These are phyloP conservation scores for Drosophila subpulchrella DNA, from an alignment of 1,140 invertebrate species.

Conservation along the genomic window DNA sequence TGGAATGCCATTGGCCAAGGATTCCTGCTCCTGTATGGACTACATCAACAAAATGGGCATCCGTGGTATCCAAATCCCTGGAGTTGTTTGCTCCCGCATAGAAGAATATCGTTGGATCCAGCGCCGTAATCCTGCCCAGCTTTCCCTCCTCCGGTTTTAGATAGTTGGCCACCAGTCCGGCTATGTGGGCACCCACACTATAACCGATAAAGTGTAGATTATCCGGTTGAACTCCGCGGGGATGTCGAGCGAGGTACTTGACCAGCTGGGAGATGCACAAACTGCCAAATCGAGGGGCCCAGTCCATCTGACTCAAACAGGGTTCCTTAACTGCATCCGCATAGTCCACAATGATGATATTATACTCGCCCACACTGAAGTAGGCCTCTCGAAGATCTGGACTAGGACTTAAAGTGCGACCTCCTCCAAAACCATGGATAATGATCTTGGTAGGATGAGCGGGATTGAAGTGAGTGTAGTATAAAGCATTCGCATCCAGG, in stretches of 20 bases:
- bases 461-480: constrained; percentile 89
- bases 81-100: constrained; percentile 92
- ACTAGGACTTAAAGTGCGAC: constrained; percentile 90
- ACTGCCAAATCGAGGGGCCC: constrained; percentile 92
- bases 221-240: constrained; percentile 89
- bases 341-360: constrained; percentile 95
- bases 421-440: constrained; percentile 93
- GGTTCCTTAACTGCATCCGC: constrained; percentile 91
- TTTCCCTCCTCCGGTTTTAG: constrained; percentile 88
- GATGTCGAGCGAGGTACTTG: constrained; percentile 91
- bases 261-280: constrained; percentile 92
- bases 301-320: constrained; percentile 92
- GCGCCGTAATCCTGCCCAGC: constrained; percentile 92
- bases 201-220: constrained; percentile 92
- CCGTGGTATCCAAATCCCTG: constrained; percentile 92
- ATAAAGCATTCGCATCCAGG: constrained; percentile 88
- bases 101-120: constrained; percentile 93
- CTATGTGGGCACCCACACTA: constrained; percentile 94
- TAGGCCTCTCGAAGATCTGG: constrained; percentile 93
- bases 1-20: constrained; percentile 93
- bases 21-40: constrained; percentile 95
- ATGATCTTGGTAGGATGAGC: constrained; percentile 91
- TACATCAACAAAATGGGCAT: constrained; percentile 95
- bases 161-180: constrained; percentile 92
- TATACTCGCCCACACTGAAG: constrained; percentile 91